Conservation (phyloP, 2,797 vertebrate species). For the Gymnodraco acuticeps region DNA sequence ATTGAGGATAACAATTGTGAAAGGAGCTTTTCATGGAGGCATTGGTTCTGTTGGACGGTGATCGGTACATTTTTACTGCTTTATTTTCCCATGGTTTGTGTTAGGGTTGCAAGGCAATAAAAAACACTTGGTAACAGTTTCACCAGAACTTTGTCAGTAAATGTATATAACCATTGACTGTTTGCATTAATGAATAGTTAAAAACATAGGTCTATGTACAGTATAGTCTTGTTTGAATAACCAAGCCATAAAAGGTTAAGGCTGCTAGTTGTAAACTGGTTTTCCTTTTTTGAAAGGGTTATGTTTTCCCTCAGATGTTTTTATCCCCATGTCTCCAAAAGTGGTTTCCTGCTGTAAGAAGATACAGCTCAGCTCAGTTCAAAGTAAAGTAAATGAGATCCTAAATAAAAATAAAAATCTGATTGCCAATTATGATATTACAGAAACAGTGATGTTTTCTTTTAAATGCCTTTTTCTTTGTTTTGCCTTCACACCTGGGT, state of each 20-base stretch:
- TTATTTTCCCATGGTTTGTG: constrained; percentile 11
- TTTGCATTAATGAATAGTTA: neutral
- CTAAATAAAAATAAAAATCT: no score
- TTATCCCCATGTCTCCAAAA: neutral
- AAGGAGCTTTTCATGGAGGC: constrained; percentile 37
- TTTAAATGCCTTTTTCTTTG: no score
- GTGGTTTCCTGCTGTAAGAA: neutral
- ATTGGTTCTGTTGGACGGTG: constrained; percentile 18
- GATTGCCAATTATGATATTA: no score
- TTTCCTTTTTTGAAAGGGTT: neutral
- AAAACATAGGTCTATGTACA: no score
- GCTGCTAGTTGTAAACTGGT: neutral
- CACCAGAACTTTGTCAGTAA: neutral
- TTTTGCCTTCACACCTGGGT: neutral
- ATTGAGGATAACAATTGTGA: constrained; percentile 36
- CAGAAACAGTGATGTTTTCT: no score
- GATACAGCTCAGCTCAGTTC: neutral
- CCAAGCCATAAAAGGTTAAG: neutral
- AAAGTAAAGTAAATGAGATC: neutral
- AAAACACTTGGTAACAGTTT: neutral
- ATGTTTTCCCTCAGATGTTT: neutral
- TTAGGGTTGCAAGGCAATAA: neutral
- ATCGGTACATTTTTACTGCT: neutral
- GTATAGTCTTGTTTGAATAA: no score
- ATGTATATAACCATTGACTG: neutral